Evolutionary conservation across 2,113 vertebrate species (phyloP), one percentile per base, ranked within the genome.

Genomic region (Zingel zingel): DNA sequence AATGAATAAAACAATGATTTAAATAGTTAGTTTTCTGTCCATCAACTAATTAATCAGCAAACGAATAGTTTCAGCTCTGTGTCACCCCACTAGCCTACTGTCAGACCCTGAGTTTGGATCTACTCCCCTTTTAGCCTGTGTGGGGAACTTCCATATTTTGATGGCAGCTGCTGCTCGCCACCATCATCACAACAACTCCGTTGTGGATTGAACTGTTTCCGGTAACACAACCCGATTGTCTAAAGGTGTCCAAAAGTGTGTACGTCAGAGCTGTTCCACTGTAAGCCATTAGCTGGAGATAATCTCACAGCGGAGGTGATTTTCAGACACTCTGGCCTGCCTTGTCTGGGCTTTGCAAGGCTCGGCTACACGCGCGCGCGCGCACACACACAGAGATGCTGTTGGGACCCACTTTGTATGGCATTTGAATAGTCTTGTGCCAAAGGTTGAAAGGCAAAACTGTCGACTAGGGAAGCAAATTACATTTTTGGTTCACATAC

Each of bases 341-440:
- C 74, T 63, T 47, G 36, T 74, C 15, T 8, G 23, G 5, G 75
- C 48, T 68, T 14, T 69, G 51, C 11, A 21, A 56, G 65, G 53
- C 18, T 68, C 57, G 11, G 19, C n/a, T 15, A n/a, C 53, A 36
- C 36, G 13, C 39, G 11, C 39, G 11, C 36, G 10, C 36, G 10
- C 36, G 10, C 36, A 39, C 36, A 36, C 36, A 36, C 36, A 36
- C 36, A 36, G n/a, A 45, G 51, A 50, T 27, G 56, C 12, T 51
- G 61, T 5, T 39, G n/a, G 39, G 23, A 54, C 71, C 14, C n/a
- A 5, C 54, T 82, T 81, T 79, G 59, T 67, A 7, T 83, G 21
- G n/a, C 33, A 76, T 86, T 81, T 92, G 74, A 90, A 87, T 87
- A 54, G 5, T 27, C 27, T 48, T 30, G 33, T 14, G 15, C 13